phyloP scores from a whole-genome alignment of 2,797 vertebrate genomes.

The Zenarchopterus dispar region DNA sequence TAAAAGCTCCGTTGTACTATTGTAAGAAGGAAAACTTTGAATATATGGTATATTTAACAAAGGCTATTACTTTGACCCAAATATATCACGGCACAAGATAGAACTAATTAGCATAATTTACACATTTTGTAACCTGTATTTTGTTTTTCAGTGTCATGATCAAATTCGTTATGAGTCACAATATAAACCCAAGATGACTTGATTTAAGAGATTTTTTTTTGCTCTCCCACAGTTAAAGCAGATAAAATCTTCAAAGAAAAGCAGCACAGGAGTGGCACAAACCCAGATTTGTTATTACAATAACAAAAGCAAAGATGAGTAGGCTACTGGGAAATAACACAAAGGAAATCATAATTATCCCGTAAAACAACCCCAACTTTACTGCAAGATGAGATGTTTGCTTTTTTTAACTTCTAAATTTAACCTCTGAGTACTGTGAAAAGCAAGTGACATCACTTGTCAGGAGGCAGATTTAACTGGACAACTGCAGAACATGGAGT shows the following conservation, averaged over 20 bases:
- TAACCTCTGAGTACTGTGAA: not conserved
- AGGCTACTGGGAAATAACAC: slow-evolving; percentile 21
- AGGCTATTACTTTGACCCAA: slow-evolving; percentile 29
- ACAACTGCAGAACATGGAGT: slow-evolving; percentile 36
- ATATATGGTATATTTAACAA: not conserved
- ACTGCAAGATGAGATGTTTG: not conserved
- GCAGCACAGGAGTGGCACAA: no score
- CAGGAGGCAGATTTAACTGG: slow-evolving; percentile 21
- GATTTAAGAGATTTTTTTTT: not conserved
- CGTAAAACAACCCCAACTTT: slow-evolving; percentile 1
- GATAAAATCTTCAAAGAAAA: not conserved
- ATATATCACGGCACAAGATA: not conserved
- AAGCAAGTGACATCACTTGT: slow-evolving; percentile 15
- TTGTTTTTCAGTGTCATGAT: slow-evolving; percentile 2
- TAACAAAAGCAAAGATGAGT: not conserved
- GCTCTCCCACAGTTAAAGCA: not conserved
- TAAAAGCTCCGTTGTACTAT: slow-evolving; percentile 48
- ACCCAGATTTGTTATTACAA: slow-evolving; percentile 2
- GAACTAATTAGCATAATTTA: not conserved
- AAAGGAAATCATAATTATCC: slow-evolving; percentile 14
- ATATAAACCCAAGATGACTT: not conserved
- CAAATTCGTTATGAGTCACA: not conserved
- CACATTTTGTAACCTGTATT: not conserved
- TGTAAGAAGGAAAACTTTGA: slow-evolving; percentile 18
- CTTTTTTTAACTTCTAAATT: slow-evolving; percentile 8